These are phyloP conservation scores for Orientallactaga bullata DNA, from an alignment of 2,113 vertebrate genomes.

Conservation along the genomic window DNA sequence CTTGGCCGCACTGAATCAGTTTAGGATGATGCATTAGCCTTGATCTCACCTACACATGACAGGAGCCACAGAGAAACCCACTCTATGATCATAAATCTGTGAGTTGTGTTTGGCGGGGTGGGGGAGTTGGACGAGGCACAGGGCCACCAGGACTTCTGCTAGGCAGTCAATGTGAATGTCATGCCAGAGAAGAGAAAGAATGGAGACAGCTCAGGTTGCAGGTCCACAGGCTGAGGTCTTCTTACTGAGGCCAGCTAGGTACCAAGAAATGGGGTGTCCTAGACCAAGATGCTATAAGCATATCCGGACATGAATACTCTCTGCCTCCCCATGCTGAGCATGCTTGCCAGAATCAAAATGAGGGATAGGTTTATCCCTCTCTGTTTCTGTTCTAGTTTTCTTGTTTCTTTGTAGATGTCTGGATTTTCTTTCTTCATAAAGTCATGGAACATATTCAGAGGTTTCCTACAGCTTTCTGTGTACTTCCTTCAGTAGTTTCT, in stretches of 20 bases:
- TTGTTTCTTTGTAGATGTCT: background rate
- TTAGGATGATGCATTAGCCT: too few species aligned
- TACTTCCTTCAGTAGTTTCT: background rate
- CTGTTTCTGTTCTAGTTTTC: background rate
- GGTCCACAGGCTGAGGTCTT: background rate
- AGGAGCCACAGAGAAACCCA: background rate
- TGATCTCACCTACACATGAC: background rate
- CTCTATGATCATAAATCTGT: background rate
- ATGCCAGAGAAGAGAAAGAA: background rate
- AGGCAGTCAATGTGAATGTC: background rate
- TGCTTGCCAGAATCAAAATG: background rate
- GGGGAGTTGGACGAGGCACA: background rate
- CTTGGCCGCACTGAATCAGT: constrained; percentile 86
- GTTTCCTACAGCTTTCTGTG: background rate
- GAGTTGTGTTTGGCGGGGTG: too few species aligned
- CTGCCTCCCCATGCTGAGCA: background rate
- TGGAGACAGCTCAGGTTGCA: background rate
- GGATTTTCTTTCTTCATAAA: background rate
- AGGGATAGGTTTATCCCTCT: background rate
- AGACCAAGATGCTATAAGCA: background rate
- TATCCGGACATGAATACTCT: background rate
- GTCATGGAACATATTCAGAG: background rate
- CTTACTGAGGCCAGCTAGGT: background rate
- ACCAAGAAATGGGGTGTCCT: background rate
- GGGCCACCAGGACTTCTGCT: background rate